Evolutionary conservation across 2,888 invertebrate species (phyloP), one percentile per base, ranked within the genome.

Genomic region (Latrodectus elegans): DNA sequence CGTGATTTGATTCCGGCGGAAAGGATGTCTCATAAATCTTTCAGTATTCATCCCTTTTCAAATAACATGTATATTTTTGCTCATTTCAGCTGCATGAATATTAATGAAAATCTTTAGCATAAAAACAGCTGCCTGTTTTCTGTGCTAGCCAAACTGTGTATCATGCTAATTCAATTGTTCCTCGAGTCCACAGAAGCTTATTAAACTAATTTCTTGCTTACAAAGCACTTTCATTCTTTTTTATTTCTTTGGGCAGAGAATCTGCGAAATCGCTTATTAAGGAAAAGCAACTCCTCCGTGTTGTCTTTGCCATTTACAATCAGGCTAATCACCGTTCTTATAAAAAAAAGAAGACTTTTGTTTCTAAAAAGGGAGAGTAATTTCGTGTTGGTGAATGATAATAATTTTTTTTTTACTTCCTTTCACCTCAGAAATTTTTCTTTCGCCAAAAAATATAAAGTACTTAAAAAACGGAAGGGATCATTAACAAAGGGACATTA

Each of bases 401-500:
- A 81, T 15, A 12, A 38, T 26, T 74, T 81, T 71, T 26, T 65
- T 81, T 81, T 22, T 70, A 15, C 6, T 8, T 60, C n/a, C 60
- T 60, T n/a, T 60, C n/a, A 15, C 60, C n/a, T 60, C n/a, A 60
- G 14, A 15, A 15, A 60, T 60, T 60, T 60, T 60, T 60, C n/a
- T 60, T 12, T n/a, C 60, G 12, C n/a, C 60, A 70, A 26, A 70
- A 70, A 70, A 70, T 49, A 70, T 38, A 49, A 15, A 22, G 26
- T 70, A 17, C 22, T 14, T 22, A 83, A 76, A 83, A 83, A 75
- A 67, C 53, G 51, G 55, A 49, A 15, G 15, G 73, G 52, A 83
- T 83, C 76, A 77, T 83, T 83, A 83, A 71, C 76, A 71, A 71
- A 77, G 60, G 64, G 83, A 71, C 76, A 76, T 83, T 83, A 76